Conservation (phyloP, 2,888 invertebrate species). For the Lottia scabra region DNA sequence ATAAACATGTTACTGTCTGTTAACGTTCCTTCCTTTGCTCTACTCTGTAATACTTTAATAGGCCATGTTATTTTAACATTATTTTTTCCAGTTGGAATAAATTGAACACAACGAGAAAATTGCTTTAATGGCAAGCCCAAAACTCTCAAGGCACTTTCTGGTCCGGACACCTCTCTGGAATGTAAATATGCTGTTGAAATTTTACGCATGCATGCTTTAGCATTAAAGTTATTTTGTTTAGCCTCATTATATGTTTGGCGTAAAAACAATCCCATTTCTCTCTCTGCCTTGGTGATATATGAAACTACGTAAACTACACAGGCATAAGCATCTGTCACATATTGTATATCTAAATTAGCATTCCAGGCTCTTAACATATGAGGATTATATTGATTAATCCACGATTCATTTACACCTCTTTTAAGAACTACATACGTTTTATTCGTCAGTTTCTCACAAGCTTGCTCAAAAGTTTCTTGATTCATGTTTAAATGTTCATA, state of each 20-base stretch:
- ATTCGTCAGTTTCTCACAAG: constrained; percentile 1
- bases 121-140: constrained; percentile 23
- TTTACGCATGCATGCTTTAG: constrained; percentile 11
- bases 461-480: too few species aligned
- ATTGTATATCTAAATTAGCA: constrained; percentile 29
- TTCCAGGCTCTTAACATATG: constrained; percentile 22
- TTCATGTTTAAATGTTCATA: too few species aligned
- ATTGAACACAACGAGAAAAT: constrained; percentile 23
- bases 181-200: too few species aligned
- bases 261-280: constrained; percentile 25
- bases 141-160: constrained; percentile 27
- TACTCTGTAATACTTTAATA: background rate
- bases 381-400: too few species aligned
- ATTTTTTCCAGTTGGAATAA: constrained; percentile 22
- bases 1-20: constrained; percentile 11
- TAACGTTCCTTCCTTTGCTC: background rate
- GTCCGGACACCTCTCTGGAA: constrained; percentile 27
- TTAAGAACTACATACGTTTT: constrained; percentile 7
- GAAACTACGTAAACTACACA: constrained; percentile 43
- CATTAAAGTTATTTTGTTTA: constrained; percentile 21
- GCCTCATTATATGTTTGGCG: constrained; percentile 24
- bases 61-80: background rate
- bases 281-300: constrained; percentile 39
- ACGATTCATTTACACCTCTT: background rate
- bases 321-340: constrained; percentile 25